Base-by-base conservation (phyloP, 2,888 invertebrate species). In the Allolobophora icterica region DNA sequence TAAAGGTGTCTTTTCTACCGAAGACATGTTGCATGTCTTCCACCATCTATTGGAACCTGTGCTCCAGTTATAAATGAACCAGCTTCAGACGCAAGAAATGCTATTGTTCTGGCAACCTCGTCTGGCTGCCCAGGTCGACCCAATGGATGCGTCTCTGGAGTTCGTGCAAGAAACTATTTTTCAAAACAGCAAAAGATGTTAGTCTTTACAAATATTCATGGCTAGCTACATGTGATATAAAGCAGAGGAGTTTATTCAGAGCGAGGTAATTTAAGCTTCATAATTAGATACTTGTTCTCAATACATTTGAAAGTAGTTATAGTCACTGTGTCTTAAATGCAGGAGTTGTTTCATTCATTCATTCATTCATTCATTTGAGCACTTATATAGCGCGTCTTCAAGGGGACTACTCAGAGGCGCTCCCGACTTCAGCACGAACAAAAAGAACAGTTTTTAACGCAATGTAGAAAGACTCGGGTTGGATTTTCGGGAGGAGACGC, bases 1-100 rank as follows among this genome's bases (percentile, higher is more conserved):
- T 6, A 71, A 30, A 71, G 6, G 8, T 71, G 2, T 52, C 30
- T n/a, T n/a, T n/a, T 17, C 87, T 87, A 95, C 93, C 98, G 97
- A 21, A 98, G 98, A 94, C 98, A 98, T 97, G 98, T 97, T 15
- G 97, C 97, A 95, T 98, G 98, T 89, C 98, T 93, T 13, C 99
- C 99, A 38, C 99, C 99, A 95, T 99, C 99, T 0, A 99, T 97
- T 0, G 98, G 97, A 42, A 99, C 93, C 91, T 97, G 97, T 13
- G 96, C 97, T 6, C 98, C 99, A 19, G 99, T 99, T 8, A 98
- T 98, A 94, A 98, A 99, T 93, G 97, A 97, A 87, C 95, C 94
- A 5, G 98, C 97, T 84, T 94, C 94, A 92, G 98, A 98, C 0
- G 99, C 99, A 91, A 99, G 96, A 95, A 98, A 99, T 0, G 97